Evolutionary conservation across 2,888 invertebrate species (phyloP).

Genomic region (Unio pictorum): DNA sequence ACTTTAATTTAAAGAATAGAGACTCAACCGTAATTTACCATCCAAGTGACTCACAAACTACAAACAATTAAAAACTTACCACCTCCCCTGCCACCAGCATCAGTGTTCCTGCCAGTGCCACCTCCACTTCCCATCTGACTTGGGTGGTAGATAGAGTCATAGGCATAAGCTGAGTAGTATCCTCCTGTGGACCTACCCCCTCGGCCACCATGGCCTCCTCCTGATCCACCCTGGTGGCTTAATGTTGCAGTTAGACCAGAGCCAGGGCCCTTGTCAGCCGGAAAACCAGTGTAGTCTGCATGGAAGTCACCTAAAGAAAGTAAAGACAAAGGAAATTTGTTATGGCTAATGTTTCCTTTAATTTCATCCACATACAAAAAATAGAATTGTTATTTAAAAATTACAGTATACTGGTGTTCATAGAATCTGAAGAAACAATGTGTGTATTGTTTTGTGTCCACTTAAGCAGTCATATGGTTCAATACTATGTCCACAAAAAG

Average conservation of each 20-base stretch:
- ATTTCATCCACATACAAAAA: too few species aligned
- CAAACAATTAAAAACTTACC: constrained; percentile 28
- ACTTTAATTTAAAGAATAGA: background rate
- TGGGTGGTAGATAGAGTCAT: constrained; percentile 50
- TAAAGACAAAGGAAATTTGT: background rate
- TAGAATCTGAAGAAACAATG: too few species aligned
- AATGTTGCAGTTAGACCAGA: constrained; percentile 30
- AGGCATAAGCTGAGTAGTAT: constrained; percentile 43
- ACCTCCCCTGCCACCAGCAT: constrained; percentile 50
- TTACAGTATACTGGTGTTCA: too few species aligned
- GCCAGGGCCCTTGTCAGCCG: constrained; percentile 43
- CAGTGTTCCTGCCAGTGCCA: constrained; percentile 28
- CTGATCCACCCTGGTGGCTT: constrained; percentile 42
- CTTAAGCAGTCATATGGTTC: too few species aligned
- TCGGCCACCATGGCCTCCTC: constrained; percentile 58
- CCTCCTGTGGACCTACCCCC: constrained; percentile 48
- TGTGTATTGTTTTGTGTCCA: too few species aligned
- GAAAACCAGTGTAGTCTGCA: constrained; percentile 51
- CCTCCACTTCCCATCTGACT: constrained; percentile 53
- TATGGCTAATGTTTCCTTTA: too few species aligned
- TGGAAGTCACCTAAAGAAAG: constrained; percentile 49
- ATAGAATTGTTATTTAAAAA: too few species aligned
- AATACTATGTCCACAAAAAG: too few species aligned
- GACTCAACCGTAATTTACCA: background rate
- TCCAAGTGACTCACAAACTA: background rate